Evolutionary conservation across 2,797 vertebrate species (phyloP).

Genomic region (Streptopelia turtur): DNA sequence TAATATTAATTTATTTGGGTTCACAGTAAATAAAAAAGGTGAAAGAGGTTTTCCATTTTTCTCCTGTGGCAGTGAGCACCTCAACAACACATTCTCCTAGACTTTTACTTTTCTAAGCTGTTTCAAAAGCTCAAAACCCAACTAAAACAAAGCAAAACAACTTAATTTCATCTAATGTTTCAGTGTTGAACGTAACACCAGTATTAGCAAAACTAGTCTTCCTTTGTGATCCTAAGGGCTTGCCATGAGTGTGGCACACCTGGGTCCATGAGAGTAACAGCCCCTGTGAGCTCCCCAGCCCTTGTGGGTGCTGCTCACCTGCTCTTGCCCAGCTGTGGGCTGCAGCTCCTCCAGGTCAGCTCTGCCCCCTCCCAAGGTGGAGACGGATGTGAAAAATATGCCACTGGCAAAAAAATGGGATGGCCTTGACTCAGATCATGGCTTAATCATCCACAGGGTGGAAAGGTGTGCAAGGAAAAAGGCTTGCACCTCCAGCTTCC

Average conservation of each 20-base stretch:
- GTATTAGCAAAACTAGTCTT: not conserved
- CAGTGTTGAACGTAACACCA: not conserved
- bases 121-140: not conserved
- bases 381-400: not conserved
- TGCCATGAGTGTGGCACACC: accelerated
- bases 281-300: not conserved
- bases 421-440: not conserved
- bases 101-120: not conserved
- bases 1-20: not conserved
- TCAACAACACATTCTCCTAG: not conserved
- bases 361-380: not conserved
- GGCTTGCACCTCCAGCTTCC: not conserved
- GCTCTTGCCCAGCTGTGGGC: not conserved
- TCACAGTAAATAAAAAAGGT: not conserved
- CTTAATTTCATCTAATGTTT: not conserved
- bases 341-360: accelerated
- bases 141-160: not conserved
- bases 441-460: not conserved
- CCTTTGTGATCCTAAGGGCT: not conserved
- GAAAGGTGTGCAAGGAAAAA: not conserved
- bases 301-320: not conserved
- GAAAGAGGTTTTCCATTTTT: not conserved
- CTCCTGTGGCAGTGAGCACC: not conserved
- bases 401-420: not conserved
- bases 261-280: accelerated